These are phyloP conservation scores for Microcebus lehilahytsara DNA, from an alignment of 2,113 vertebrate genomes.

Conservation along the genomic window DNA sequence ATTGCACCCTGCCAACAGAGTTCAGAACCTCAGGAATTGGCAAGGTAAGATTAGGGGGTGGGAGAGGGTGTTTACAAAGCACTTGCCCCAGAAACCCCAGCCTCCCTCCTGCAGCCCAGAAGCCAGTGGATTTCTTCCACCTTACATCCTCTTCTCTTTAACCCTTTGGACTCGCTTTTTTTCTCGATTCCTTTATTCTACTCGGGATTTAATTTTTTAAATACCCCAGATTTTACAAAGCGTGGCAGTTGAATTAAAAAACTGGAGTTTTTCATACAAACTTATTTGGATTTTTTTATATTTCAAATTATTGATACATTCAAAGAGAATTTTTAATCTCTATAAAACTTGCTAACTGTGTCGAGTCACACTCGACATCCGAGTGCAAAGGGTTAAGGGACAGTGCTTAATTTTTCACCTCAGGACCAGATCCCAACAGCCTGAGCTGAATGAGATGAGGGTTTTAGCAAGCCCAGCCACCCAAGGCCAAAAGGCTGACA, in stretches of 20 bases:
- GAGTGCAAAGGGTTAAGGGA: not conserved
- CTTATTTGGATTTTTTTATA: too few species aligned
- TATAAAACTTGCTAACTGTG: too few species aligned
- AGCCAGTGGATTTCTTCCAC: not conserved
- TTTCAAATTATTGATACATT: too few species aligned
- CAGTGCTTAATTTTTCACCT: not conserved
- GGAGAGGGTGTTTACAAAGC: not conserved
- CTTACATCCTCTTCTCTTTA: too few species aligned
- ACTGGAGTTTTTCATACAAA: too few species aligned
- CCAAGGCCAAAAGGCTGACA: not conserved
- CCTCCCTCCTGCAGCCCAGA: not conserved
- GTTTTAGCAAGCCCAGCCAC: not conserved
- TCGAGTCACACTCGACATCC: too few species aligned
- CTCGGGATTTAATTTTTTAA: too few species aligned
- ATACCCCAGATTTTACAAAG: too few species aligned
- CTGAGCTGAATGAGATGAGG: not conserved
- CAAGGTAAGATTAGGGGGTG: not conserved
- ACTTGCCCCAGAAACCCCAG: not conserved
- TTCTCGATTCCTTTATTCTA: too few species aligned
- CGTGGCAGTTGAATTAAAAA: too few species aligned
- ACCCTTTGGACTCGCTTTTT: too few species aligned
- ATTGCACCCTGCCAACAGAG: not conserved
- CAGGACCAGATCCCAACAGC: not conserved
- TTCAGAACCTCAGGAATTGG: not conserved
- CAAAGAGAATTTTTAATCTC: too few species aligned